Evolutionary conservation across 2,113 vertebrate genomes (phyloP).

Genomic region (Mionectes macconnelli): DNA sequence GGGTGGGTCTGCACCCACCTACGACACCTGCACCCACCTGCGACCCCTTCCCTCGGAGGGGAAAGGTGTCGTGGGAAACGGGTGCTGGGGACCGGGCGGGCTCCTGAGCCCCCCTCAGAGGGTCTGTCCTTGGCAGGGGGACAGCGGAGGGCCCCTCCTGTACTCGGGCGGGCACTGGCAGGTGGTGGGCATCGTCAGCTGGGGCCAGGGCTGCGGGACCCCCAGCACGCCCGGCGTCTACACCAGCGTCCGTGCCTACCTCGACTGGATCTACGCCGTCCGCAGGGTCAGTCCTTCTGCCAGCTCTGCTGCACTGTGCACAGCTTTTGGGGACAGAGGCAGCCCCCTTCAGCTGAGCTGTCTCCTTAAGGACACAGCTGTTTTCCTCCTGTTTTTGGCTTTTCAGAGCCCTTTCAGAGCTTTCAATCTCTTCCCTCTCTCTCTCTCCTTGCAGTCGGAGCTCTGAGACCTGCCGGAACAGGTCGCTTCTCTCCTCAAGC

Average conservation of each 20-base stretch:
- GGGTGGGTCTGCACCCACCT: rapidly evolving
- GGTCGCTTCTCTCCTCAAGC: neutral
- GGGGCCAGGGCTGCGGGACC: conserved; percentile 87
- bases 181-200: conserved; percentile 88
- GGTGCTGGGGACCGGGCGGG: rapidly evolving
- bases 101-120: neutral
- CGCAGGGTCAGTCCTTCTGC: conserved; percentile 72
- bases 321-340: neutral
- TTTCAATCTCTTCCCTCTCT: neutral
- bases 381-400: neutral
- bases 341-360: neutral
- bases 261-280: conserved; percentile 82
- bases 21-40: too few species aligned
- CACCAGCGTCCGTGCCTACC: conserved; percentile 77
- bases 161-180: conserved; percentile 69
- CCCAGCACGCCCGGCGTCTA: conserved; percentile 82
- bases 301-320: rapidly evolving
- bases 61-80: rapidly evolving
- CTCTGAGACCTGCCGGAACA: neutral
- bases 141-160: conserved; percentile 90
- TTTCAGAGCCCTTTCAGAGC: neutral
- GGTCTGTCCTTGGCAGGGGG: conserved; percentile 75
- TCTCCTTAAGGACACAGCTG: rapidly evolving
- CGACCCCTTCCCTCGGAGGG: rapidly evolving
- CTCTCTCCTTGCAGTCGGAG: neutral